Evolutionary conservation across 2,888 invertebrate genomes (phyloP).

Genomic region (Metallyticus violacea): DNA sequence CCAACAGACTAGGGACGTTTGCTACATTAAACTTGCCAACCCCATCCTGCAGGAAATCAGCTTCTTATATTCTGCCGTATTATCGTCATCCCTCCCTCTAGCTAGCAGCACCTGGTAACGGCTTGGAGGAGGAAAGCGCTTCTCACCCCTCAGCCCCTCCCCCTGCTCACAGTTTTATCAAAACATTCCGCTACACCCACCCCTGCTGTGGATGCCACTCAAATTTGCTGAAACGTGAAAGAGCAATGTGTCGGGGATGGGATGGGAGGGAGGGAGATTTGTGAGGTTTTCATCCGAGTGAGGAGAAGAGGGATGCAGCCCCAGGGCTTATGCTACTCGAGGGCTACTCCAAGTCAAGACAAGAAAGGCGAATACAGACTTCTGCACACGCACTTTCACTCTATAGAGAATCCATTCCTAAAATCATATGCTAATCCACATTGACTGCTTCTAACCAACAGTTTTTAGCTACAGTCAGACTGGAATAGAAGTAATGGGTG

Average conservation of each 20-base stretch:
- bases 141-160: too few species aligned
- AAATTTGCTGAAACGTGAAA: conserved; percentile 26
- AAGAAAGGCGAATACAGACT: not conserved
- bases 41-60: conserved; percentile 27
- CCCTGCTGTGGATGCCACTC: conserved; percentile 24
- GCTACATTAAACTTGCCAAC: not conserved
- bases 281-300: not conserved
- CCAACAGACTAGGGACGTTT: not conserved
- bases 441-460: too few species aligned
- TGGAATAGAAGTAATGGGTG: too few species aligned
- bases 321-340: not conserved
- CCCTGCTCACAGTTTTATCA: conserved; percentile 17
- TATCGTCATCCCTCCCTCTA: not conserved
- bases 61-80: conserved; percentile 22
- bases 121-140: too few species aligned
- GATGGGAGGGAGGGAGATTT: not conserved
- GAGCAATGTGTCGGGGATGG: not conserved
- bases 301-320: not conserved
- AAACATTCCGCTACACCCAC: conserved; percentile 25
- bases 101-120: not conserved
- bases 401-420: not conserved
- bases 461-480: too few species aligned
- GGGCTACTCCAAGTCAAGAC: not conserved
- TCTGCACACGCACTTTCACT: too few species aligned
- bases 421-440: not conserved